A percentile compares a stretch with the other conserved stretches of the same genome.
Conservation (phyloP, 2,797 vertebrate species). For the Enteromius fasciolatus region DNA sequence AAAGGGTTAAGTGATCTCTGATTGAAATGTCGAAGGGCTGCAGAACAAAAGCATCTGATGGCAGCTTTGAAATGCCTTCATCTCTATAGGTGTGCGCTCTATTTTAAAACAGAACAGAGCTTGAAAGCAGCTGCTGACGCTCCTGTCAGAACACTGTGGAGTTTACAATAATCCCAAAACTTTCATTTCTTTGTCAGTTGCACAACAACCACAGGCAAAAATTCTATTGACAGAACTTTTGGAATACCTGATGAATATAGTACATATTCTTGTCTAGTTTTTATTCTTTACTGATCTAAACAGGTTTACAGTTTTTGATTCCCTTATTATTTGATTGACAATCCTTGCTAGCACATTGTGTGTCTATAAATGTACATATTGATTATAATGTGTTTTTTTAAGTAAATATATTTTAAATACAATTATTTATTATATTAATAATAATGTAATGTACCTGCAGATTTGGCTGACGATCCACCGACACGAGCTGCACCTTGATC, state of each 20-base stretch:
- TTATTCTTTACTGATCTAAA: neutral
- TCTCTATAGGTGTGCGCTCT: conserved; percentile 61
- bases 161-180: no score
- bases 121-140: neutral
- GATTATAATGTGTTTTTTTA: neutral
- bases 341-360: neutral
- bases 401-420: neutral
- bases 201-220: neutral
- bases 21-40: conserved; percentile 71
- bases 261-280: neutral
- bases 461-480: neutral
- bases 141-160: neutral
- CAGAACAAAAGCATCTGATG: conserved; percentile 77
- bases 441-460: neutral
- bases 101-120: conserved; percentile 63
- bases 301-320: neutral
- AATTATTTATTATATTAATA: no score
- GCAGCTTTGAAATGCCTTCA: conserved; percentile 43
- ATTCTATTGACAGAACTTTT: neutral
- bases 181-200: neutral
- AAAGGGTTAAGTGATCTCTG: conserved; percentile 62
- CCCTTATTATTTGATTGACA: neutral
- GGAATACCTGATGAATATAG: neutral
- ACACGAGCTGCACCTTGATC: neutral
- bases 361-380: neutral